phyloP scores from a whole-genome alignment of 2,797 vertebrate genomes.

The Danio aesculapii region DNA sequence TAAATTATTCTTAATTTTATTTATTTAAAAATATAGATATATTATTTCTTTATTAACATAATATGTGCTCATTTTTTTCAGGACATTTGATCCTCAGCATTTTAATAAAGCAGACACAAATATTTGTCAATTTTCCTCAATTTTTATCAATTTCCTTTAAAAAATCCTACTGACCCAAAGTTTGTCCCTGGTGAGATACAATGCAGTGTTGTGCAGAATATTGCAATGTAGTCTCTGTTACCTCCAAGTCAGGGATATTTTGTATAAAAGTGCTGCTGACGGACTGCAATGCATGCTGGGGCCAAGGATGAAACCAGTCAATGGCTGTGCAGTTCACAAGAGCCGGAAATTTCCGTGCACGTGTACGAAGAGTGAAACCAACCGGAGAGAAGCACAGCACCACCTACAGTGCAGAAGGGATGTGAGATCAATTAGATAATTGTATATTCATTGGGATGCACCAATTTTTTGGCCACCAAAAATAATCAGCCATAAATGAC shows the following conservation, averaged over 20 bases:
- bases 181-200: no score
- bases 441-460: background rate
- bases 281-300: conserved; percentile 73
- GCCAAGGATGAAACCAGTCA: conserved; percentile 78
- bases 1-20: no score
- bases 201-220: no score
- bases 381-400: conserved; percentile 83
- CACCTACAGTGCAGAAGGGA: conserved; percentile 65
- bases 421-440: background rate
- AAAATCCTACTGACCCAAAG: no score
- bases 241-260: conserved; percentile 77
- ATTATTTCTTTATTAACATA: no score
- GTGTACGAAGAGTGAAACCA: conserved; percentile 77
- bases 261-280: conserved; percentile 80
- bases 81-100: no score
- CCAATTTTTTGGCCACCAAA: background rate
- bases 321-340: conserved; percentile 77
- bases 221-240: conserved; percentile 48
- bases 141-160: no score
- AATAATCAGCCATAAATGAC: no score
- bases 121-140: no score
- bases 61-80: no score
- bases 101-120: no score
- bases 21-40: no score
- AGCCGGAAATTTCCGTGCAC: conserved; percentile 78